phyloP scores from a whole-genome alignment of 2,797 vertebrate genomes.

The Falco concolor region DNA sequence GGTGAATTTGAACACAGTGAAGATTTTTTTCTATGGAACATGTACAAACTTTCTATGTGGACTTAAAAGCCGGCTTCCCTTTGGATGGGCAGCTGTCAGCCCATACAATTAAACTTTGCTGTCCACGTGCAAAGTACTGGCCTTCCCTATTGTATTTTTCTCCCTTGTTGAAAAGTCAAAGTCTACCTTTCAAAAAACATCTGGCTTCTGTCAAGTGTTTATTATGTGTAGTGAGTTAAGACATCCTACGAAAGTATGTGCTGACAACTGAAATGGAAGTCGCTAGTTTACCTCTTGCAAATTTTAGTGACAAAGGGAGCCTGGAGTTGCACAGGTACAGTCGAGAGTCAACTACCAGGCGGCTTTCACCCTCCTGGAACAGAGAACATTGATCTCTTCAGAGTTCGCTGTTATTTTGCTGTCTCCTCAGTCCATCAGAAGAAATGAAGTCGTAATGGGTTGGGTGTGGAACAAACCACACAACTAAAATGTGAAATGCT shows the following conservation, averaged over 20 bases:
- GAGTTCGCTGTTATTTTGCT: neutral
- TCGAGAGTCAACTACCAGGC: neutral
- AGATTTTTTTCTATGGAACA: neutral
- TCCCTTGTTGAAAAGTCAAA: neutral
- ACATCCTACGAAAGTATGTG: too few species aligned
- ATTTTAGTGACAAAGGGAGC: neutral
- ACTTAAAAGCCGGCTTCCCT: neutral
- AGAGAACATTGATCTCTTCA: neutral
- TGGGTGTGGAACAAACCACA: neutral
- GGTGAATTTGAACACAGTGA: neutral
- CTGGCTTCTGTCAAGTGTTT: neutral
- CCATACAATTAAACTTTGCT: neutral
- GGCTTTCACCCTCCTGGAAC: neutral
- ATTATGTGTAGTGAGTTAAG: neutral
- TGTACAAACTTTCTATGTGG: neutral
- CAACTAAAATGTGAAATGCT: neutral
- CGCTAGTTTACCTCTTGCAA: neutral
- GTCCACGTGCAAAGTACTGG: rapidly evolving
- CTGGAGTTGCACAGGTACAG: too few species aligned
- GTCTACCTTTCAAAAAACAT: neutral
- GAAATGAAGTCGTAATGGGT: neutral
- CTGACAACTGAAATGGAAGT: neutral
- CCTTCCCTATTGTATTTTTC: neutral
- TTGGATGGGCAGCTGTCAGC: neutral
- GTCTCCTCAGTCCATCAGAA: neutral